Evolutionary conservation across 2,888 invertebrate species (phyloP), one percentile per base, ranked within the genome.

Genomic region (Apomyelois bistriatella): DNA sequence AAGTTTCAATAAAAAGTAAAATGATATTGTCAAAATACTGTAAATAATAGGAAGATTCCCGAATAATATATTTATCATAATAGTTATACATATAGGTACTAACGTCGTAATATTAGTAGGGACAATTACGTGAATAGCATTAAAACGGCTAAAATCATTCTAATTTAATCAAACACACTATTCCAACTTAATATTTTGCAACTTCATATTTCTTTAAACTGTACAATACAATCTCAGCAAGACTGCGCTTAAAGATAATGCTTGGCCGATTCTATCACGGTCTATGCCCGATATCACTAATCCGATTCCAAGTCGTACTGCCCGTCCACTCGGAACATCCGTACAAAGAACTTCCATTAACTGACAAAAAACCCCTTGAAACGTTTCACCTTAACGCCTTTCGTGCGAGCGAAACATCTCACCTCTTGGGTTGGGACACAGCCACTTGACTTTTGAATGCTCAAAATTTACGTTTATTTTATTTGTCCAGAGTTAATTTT

Each of bases 291-390:
- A 83, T 84, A 82, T 79, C 76, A 68, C 77, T 87, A 83, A 89
- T 85, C 86, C 82, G 82, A 85, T 86, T 85, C 70, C 74, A 79
- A 83, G 78, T 82, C 77, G 76, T 68, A 69, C 76, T 67, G 78
- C 68, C 71, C 81, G 79, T 73, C 76, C 82, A 74, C 74, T 79
- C 74, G 76, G 79, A 85, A 82, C 79, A 79, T 79, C 74, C 78
- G 82, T 81, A 88, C 87, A 88, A 89, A 88, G 88, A 90, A 84
- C 82, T 87, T 89, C 89, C 88, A 89, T 89, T 89, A 87, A 79
- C 82, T 77, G 79, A 74, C 78, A 85, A 83, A 77, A 88, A 81
- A 66, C 68, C n/a, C 70, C 76, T 72, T 70, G 69, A 72, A 79
- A 66, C 67, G 67, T 69, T 75, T 70, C 68, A 74, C 74, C 71